phyloP scores from a whole-genome alignment of 2,113 vertebrate species.

The Chloropsis hardwickii region DNA sequence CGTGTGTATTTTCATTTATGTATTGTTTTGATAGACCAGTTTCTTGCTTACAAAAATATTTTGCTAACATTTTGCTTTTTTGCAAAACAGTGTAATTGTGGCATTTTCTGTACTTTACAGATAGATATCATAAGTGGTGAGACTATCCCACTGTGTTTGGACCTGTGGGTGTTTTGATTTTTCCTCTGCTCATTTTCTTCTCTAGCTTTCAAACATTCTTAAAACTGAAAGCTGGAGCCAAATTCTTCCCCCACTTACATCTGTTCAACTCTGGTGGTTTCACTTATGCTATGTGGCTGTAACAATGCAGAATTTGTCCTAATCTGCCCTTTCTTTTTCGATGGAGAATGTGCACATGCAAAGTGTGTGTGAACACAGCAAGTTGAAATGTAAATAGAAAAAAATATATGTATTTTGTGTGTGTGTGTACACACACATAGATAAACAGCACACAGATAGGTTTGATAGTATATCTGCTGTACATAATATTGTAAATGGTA shows the following conservation, averaged over 20 bases:
- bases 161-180: neutral
- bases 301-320: slow-evolving; percentile 52
- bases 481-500: slow-evolving; percentile 67
- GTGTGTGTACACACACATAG: neutral
- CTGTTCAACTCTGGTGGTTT: slow-evolving; percentile 50
- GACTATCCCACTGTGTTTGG: neutral
- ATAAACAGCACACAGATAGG: slow-evolving; percentile 26
- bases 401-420: neutral
- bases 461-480: slow-evolving; percentile 63
- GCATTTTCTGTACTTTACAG: slow-evolving; percentile 21
- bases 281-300: neutral
- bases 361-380: neutral
- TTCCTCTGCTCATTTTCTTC: neutral
- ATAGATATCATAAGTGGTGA: slow-evolving; percentile 23
- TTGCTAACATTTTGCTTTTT: neutral
- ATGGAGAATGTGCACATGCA: neutral
- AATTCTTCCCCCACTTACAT: slow-evolving; percentile 51
- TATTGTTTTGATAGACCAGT: neutral
- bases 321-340: slow-evolving; percentile 42
- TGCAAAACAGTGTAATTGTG: neutral
- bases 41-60: neutral
- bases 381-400: neutral
- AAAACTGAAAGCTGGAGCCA: slow-evolving; percentile 5
- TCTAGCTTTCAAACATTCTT: neutral
- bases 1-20: neutral